Evolutionary conservation across 2,113 vertebrate genomes (phyloP), one percentile per base, ranked within the genome.

Genomic region (Campylomormyrus numenius): DNA sequence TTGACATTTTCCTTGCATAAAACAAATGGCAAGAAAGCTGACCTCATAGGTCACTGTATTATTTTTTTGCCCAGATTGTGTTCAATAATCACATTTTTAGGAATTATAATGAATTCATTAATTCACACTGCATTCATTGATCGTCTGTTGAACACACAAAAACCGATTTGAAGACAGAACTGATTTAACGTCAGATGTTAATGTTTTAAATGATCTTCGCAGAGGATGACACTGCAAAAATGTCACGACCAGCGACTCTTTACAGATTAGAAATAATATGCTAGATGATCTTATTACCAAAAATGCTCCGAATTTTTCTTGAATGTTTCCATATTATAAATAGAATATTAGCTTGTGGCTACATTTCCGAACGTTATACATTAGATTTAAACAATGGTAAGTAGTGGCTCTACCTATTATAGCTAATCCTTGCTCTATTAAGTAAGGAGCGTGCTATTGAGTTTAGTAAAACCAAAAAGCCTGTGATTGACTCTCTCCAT

Each of bases 41-140:
- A 89, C 77, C 5, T 89, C 49, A 53, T 21, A 80, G 27, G 27
- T 52, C 49, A 19, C 9, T 24, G 48, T 9, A 48, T 89, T 62
- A 62, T 62, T 62, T 83, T 89, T 89, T 80, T 17, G 21, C 27
- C 45, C 46, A 50, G 24, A 52, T 52, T 52, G 46, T 35, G 31
- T 87, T 52, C 49, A 87, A 17, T 87, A 52, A 87, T 87, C 27
- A 48, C 49, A 87, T 87, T 85, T 85, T 85, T 48, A 19, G 45
- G 49, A 50, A 87, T 87, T 87, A 13, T 31, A 87, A 52, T 52
- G 24, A 87, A 87, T 85, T 87, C 49, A 52, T 87, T 87, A 53
- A 87, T 87, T 85, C 42, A 48, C 83, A 24, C 45, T 85, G 39
- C 21, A 45, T 85, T 85, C 45, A 48, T 46, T 48, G 39, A 48